phyloP scores from a whole-genome alignment of 1,140 invertebrate species.

The Mycetomoellerius zeteki region DNA sequence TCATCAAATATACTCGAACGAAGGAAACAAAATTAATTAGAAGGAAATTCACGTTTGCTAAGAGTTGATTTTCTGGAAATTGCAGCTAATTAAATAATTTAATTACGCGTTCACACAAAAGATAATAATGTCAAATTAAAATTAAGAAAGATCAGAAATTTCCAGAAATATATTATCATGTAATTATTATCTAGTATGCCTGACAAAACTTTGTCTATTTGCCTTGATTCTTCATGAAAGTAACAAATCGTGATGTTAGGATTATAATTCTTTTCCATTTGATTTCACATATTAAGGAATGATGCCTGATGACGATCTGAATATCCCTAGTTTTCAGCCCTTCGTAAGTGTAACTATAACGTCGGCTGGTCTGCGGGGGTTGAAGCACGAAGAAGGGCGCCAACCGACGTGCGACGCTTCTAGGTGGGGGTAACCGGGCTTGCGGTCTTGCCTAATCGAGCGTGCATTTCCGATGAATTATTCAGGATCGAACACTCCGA shows the following conservation, averaged over 20 bases:
- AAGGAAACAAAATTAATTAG: neutral
- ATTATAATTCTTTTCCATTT: constrained; percentile 12
- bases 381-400: constrained; percentile 44
- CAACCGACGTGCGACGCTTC: constrained; percentile 10
- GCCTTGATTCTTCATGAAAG: neutral
- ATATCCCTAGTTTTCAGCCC: neutral
- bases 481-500: constrained; percentile 72
- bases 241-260: neutral
- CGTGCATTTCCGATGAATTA: constrained; percentile 78
- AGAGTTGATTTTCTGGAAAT: neutral
- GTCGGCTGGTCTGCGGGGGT: neutral
- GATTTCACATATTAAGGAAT: constrained; percentile 25
- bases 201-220: neutral
- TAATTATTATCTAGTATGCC: too few relatives aligned
- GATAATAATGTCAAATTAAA: neutral
- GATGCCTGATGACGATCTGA: neutral
- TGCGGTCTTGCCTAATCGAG: constrained; percentile 73
- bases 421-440: constrained; percentile 43
- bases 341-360: constrained; percentile 34
- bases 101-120: neutral
- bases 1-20: too few relatives aligned
- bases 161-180: neutral
- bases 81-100: constrained; percentile 10
- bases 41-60: neutral
- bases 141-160: constrained; percentile 3